Evolutionary conservation across 2,888 invertebrate species (phyloP), one percentile per base, ranked within the genome.

Genomic region (Cenopis cana): DNA sequence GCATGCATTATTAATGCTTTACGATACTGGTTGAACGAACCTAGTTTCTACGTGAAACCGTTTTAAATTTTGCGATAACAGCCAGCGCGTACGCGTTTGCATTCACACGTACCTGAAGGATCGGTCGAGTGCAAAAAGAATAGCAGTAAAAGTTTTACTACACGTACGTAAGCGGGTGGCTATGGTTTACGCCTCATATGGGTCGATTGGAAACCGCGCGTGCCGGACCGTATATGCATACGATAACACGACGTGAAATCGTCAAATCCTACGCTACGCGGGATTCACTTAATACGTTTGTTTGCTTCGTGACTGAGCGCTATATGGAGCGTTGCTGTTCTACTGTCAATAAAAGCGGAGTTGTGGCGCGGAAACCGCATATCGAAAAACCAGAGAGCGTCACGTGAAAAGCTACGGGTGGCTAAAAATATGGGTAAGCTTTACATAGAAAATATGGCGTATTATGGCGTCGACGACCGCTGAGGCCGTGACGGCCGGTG

Each of bases 341-440:
- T 82, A 78, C 83, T 85, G 86, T 89, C 88, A 89, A 91, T 91
- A 90, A 87, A 89, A 87, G 20, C 81, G 82, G 82, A 83, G 86
- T 87, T 88, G 87, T 88, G 84, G 85, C 79, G 84, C 87, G 89
- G 90, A 89, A 90, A 88, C 86, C 86, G 85, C 88, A 86, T 86
- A 88, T 90, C 85, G 84, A 90, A 90, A 90, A 89, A 89, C 85
- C 85, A 85, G 86, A 79, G 84, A 86, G 83, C 82, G 84, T 89
- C 88, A 89, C 89, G 89, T 91, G 90, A 90, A 91, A 88, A 85
- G 87, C 85, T 88, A 85, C 88, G 88, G 88, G 85, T 74, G 85
- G 82, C 81, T 81, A 85, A 87, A 91, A 89, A 89, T 91, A 90
- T 89, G 84, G 85, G 79, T 80, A 75, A 84, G 83, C 83, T 84